Conservation (phyloP, 2,888 invertebrate species). For the Epinotia bilunana region DNA sequence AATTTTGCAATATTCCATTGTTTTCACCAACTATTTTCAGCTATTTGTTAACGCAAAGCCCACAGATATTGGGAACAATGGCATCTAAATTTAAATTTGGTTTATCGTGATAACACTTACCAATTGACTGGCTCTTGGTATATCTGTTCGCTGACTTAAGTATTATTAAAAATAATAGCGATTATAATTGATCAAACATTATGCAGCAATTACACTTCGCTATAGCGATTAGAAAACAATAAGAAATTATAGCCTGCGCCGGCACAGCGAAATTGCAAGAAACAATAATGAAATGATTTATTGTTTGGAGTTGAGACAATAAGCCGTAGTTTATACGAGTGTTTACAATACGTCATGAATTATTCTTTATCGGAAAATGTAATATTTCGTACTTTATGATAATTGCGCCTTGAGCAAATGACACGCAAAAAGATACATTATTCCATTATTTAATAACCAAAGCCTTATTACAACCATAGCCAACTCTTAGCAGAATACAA, state of each 20-base stretch:
- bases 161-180: slow-evolving; percentile 5
- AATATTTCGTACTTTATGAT: neutral
- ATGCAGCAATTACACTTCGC: slow-evolving; percentile 28
- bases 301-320: slow-evolving; percentile 33
- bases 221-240: slow-evolving; percentile 42
- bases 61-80: slow-evolving; percentile 19
- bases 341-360: slow-evolving; percentile 2
- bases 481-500: neutral
- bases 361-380: neutral
- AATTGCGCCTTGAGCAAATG: neutral
- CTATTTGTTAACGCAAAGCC: slow-evolving; percentile 3
- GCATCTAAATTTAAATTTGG: slow-evolving; percentile 21
- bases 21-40: slow-evolving; percentile 3
- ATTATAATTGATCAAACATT: slow-evolving; percentile 2
- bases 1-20: slow-evolving; percentile 12
- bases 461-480: neutral
- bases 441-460: neutral
- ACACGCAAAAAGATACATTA: neutral
- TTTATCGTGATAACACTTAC: neutral
- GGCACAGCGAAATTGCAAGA: slow-evolving; percentile 29
- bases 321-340: slow-evolving; percentile 36
- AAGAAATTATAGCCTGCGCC: slow-evolving; percentile 35
- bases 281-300: slow-evolving; percentile 42
- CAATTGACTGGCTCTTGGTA: neutral
- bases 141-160: slow-evolving; percentile 2